Conservation (phyloP, 1,140 invertebrate genomes). For the Drosophila takahashii region DNA sequence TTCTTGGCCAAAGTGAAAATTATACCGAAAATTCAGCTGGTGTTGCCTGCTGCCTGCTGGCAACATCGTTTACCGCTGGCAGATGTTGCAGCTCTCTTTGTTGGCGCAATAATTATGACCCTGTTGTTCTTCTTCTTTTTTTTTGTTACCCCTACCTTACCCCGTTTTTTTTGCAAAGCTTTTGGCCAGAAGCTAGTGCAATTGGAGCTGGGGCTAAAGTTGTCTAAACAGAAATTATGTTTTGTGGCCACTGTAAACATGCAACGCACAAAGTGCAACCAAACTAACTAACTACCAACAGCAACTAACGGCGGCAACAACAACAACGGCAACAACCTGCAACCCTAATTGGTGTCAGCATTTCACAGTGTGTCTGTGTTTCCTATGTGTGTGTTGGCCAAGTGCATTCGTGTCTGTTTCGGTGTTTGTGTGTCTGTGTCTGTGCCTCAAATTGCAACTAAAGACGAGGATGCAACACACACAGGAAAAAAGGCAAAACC, state of each 20-base stretch:
- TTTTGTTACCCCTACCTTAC: not conserved
- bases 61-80: slow-evolving; percentile 36
- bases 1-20: slow-evolving; percentile 56
- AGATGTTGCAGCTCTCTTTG: slow-evolving; percentile 18
- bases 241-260: slow-evolving; percentile 80
- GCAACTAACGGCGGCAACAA: slow-evolving; percentile 38
- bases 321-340: slow-evolving; percentile 13
- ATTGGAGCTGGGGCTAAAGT: slow-evolving; percentile 49
- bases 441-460: slow-evolving; percentile 71
- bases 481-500: slow-evolving; percentile 35
- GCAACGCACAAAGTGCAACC: slow-evolving; percentile 68
- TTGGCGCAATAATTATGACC: slow-evolving; percentile 67
- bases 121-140: slow-evolving; percentile 17
- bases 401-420: slow-evolving; percentile 17
- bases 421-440: slow-evolving; percentile 47
- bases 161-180: slow-evolving; percentile 1
- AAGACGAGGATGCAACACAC: slow-evolving; percentile 51
- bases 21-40: slow-evolving; percentile 35
- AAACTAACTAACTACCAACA: slow-evolving; percentile 57
- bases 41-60: slow-evolving; percentile 19
- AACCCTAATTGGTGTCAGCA: slow-evolving; percentile 79
- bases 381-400: slow-evolving; percentile 1
- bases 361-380: slow-evolving; percentile 47
- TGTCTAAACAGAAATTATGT: slow-evolving; percentile 81
- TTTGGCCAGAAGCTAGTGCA: slow-evolving; percentile 26